Base-by-base conservation (phyloP, 1,140 invertebrate species). In the Zaprionus davidi region DNA sequence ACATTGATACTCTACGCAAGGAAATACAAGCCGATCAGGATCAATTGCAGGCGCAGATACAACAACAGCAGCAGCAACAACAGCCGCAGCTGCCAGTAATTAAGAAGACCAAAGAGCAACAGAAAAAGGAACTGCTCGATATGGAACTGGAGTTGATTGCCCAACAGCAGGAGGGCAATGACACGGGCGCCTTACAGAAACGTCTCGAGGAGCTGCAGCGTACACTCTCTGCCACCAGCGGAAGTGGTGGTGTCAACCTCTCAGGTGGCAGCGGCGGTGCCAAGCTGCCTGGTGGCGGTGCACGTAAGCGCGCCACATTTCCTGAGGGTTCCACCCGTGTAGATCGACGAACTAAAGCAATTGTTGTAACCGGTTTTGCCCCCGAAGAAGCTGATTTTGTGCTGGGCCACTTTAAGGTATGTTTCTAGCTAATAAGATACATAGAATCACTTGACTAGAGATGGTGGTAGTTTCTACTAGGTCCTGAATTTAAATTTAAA, bases 131-230 rank as follows among this genome's bases (percentile, higher is more conserved):
- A 67, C 75, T 93, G 57, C 86, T 93, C 22, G 92, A 93, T 20
- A 90, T 93, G 76, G 92, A 93, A 76, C 65, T 93, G 51, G 92
- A 93, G 71, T 73, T 93, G 1, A 82, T 93, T 67, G 91, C 91
- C 28, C 91, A 93, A 57, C 92, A 93, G 36, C 92, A 93, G 51
- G 92, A 93, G 68, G 92, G 92, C 1, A 93, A 93, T 46, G 92
- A 93, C 55, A 93, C 92, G 6, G 79, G 82, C 9, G 92, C 81
- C 62, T 82, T 93, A 66, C 92, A 93, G 62, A 93, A 92, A 34
- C 79, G 91, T 28, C 63, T 93, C 7, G 91, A 93, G 65, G 92
- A 93, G 60, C 71, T 93, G 17, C 92, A 93, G 71, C 86, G 91
- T n/a, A 92, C 79, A 38, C 75, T 93, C 20, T 87, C 88, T 5